These are phyloP conservation scores for Himalopsyche tibetana DNA, from an alignment of 2,888 invertebrate genomes.

Conservation along the genomic window DNA sequence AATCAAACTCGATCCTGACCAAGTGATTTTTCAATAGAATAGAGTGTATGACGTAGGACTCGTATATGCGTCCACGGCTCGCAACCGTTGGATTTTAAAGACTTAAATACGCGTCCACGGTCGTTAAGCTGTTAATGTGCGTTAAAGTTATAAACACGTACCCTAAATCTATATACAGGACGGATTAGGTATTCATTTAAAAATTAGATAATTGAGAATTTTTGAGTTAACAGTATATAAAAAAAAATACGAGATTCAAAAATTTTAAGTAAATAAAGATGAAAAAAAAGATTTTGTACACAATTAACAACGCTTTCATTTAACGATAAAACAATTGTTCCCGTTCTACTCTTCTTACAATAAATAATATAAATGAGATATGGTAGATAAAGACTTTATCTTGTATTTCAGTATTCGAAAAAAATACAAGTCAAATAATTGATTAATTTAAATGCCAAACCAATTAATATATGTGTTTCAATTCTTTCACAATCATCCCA, in stretches of 20 bases:
- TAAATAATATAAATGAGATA: neutral
- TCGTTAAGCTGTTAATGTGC: no score
- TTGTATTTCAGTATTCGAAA: neutral
- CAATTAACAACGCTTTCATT: neutral
- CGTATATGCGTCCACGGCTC: no score
- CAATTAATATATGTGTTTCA: no score
- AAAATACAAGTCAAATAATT: neutral
- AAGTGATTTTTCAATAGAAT: no score
- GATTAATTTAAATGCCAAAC: neutral
- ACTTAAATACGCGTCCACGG: no score
- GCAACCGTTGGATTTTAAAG: no score
- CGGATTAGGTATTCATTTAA: constrained; percentile 16
- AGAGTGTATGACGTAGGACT: no score
- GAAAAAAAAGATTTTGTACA: neutral
- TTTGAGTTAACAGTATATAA: neutral
- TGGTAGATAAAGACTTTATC: neutral
- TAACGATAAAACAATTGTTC: neutral
- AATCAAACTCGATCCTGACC: no score
- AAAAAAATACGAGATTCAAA: neutral
- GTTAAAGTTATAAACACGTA: neutral
- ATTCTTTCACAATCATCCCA: no score
- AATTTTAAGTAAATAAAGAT: neutral
- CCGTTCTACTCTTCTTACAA: neutral
- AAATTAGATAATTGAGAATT: neutral
- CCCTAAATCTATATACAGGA: constrained; percentile 11